Conservation (phyloP, 1,140 invertebrate species). For the Drosophila erecta region DNA sequence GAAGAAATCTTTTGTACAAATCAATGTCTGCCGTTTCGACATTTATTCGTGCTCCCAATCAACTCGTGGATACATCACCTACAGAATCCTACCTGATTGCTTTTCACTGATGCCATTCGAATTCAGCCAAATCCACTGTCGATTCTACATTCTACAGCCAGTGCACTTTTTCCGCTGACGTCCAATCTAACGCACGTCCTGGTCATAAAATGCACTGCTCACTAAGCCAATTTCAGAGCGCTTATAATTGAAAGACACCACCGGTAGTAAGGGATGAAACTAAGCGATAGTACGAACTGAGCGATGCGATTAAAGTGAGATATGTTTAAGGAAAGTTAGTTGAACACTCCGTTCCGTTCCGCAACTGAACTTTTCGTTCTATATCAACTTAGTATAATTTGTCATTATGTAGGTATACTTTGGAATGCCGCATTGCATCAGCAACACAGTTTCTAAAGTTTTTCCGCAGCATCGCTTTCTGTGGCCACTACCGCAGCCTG, state of each 20-base stretch:
- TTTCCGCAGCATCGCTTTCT: slow-evolving; percentile 11
- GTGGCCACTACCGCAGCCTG: slow-evolving; percentile 34
- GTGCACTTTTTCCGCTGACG: slow-evolving; percentile 36
- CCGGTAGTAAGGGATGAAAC: background rate
- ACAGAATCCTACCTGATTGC: slow-evolving; percentile 27
- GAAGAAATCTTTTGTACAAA: background rate
- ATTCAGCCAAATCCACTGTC: background rate
- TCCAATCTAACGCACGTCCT: slow-evolving; percentile 45
- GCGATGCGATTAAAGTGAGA: background rate
- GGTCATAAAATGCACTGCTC: slow-evolving; percentile 40
- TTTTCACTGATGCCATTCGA: slow-evolving; percentile 1
- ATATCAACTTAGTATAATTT: slow-evolving; percentile 1
- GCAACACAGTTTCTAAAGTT: slow-evolving; percentile 22
- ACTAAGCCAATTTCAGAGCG: slow-evolving; percentile 53
- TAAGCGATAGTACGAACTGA: background rate
- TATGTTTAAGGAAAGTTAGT: background rate
- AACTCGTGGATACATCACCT: slow-evolving; percentile 8
- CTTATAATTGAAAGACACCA: slow-evolving; percentile 57
- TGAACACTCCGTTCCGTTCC: background rate
- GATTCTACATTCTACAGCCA: background rate
- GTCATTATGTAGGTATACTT: slow-evolving; percentile 3
- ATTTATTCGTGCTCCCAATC: slow-evolving; percentile 15
- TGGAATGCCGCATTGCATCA: slow-evolving; percentile 27
- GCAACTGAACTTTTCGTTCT: too few species aligned
- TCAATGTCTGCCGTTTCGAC: background rate